Evolutionary conservation across 2,113 vertebrate species (phyloP), one percentile per base, ranked within the genome.

Genomic region (Himantopus leucocephalus): DNA sequence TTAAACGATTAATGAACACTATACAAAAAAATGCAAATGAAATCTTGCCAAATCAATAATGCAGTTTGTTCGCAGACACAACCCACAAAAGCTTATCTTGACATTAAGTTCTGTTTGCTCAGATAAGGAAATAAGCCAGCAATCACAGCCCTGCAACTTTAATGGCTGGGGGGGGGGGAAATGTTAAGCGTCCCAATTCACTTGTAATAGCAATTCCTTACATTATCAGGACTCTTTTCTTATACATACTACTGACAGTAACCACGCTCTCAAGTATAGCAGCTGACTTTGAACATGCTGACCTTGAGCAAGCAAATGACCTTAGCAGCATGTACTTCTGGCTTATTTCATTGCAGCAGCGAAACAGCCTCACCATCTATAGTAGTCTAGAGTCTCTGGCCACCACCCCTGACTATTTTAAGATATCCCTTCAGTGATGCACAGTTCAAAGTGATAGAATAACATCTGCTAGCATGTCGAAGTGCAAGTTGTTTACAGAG

Each of bases 361-460:
- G 62, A 98, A 98, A 98, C 98, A 98, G 98, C 98, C 98, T 99
- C 98, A 98, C 99, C 99, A 99, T 99, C 99, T 99, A 99, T 99
- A 99, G 99, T 98, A 99, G 98, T 99, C 98, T 98, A 98, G 97
- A 97, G 91, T 97, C 97, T 97, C 98, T 99, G 99, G 99, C 98
- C 94, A 82, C 96, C 94, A 97, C 98, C 98, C 88, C 97, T 91
- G 96, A 96, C 99, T 99, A 99, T 99, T 99, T 99, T 99, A 99
- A 99, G 99, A 97, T 96, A 97, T 97, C 95, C 97, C 98, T 98
- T 97, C 95, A 97, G 97, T 97, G 97, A 97, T 98, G 95, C 95
- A 97, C 93, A 92, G 97, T 97, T 97, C 96, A 96, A 97, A 98
- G 97, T 97, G 97, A 97, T 82, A 97, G 95, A 98, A 93, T 96